Evolutionary conservation across 2,888 invertebrate species (phyloP), one percentile per base, ranked within the genome.

Genomic region (Eilema sororculum): DNA sequence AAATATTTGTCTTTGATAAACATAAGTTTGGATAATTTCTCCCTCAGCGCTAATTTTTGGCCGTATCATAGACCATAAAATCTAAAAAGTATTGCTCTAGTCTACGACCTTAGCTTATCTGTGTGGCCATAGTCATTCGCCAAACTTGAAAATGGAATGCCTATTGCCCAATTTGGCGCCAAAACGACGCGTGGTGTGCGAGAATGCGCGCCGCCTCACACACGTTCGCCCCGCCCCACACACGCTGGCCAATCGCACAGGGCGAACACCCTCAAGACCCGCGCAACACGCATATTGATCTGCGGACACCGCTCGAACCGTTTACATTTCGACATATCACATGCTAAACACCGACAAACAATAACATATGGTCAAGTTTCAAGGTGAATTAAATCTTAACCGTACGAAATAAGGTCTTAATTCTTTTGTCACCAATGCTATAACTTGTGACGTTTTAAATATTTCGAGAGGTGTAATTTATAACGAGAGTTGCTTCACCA

Each of bases 281-380:
- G 83, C 91, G 90, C 92, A 86, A 91, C 93, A 94, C 95, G 93
- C 95, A 95, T 95, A 95, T 95, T 94, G 95, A 95, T 95, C 95
- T 95, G 95, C 91, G 93, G 94, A 94, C 92, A 90, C 86, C 89
- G 92, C 91, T 91, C 92, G 90, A 93, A 92, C 91, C 92, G 93
- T 92, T 93, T 93, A 94, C 93, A 91, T 93, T 94, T 95, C 95
- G 94, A 95, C 95, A 94, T 95, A 95, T 95, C 95, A 94, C 95
- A 93, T 90, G 91, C 93, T 93, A 94, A 94, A 94, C 93, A 94
- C 90, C 89, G 92, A 89, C 93, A 93, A 94, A 95, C 94, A 95
- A 94, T 93, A 93, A 93, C 91, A 92, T 90, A 90, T 91, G 91
- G 77, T 69, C 24, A 56, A 20, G 25, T 3, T 5, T 9, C 75